Base-by-base conservation (phyloP, 2,888 invertebrate species). In the Seira sanloemensis region DNA sequence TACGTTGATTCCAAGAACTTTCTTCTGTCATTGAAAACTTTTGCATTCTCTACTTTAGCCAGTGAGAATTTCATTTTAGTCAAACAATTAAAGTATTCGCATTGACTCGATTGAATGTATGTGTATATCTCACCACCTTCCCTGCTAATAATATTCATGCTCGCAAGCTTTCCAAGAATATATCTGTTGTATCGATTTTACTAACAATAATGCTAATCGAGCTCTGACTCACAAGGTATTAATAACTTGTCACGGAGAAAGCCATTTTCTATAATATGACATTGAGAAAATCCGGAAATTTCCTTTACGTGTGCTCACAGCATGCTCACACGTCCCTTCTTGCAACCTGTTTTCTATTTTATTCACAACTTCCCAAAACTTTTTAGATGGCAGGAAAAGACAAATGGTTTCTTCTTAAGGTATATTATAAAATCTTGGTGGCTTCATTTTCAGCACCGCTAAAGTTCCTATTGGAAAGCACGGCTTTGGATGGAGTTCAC, bases 1-100 rank as follows among this genome's bases (percentile, higher is more conserved):
- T 58, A 37, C n/a, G 76, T 72, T 83, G 83, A 77, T 83, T 83
- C 83, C 72, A 24, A 58, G 83, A 83, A 83, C 76, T 12, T 50
- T 50, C 50, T 37, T 37, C 37, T 37, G 4, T 12, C 50, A 2
- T n/a, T n/a, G n/a, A 50, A 50, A n/a, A 50, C 37, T 12, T 7
- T 37, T 37, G n/a, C 37, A 37, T 37, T 37, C 37, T 37, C 16
- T 18, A 50, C 2, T 50, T 16, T 18, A 50, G 50, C n/a, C n/a
- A n/a, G n/a, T n/a, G n/a, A n/a, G n/a, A n/a, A n/a, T n/a, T n/a
- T n/a, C n/a, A n/a, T n/a, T n/a, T n/a, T n/a, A n/a, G n/a, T n/a
- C n/a, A n/a, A n/a, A n/a, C 50, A 50, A 50, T 50, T 50, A 50
- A 50, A 50, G 50, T n/a, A 50, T 50, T 16, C 50, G 16, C 16